A percentile compares a stretch with the other conserved stretches of the same genome.
These are phyloP conservation scores for Drosophila affinis DNA, from an alignment of 2,888 invertebrate species.

Conservation along the genomic window DNA sequence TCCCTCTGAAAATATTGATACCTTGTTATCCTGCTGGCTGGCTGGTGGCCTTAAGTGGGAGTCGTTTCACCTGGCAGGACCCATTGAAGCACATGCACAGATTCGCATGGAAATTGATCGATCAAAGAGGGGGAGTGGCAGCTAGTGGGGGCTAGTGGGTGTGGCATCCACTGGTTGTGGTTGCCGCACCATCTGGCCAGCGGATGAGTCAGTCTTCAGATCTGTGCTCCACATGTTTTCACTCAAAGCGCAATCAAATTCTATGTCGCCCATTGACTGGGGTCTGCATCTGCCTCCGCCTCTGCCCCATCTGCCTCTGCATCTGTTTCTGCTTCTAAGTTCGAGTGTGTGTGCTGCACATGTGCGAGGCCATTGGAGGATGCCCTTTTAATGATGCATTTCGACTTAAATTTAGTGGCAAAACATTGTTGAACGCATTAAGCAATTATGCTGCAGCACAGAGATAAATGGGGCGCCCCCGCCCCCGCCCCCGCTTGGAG, in stretches of 20 bases:
- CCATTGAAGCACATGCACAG: neutral
- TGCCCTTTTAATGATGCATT: constrained; percentile 60
- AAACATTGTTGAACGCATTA: constrained; percentile 68
- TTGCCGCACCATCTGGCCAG: constrained; percentile 50
- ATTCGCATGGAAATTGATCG: neutral
- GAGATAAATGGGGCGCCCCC: too few species aligned
- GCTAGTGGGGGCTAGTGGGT: too few species aligned
- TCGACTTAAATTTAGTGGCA: constrained; percentile 67
- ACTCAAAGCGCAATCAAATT: constrained; percentile 60
- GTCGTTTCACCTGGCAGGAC: too few species aligned
- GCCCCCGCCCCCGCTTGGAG: too few species aligned
- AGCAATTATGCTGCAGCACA: constrained; percentile 52
- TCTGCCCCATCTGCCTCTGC: constrained; percentile 8
- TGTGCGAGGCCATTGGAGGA: constrained; percentile 12
- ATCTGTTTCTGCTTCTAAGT: neutral
- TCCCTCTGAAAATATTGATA: too few species aligned
- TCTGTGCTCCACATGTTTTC: constrained; percentile 66
- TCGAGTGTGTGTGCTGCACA: neutral
- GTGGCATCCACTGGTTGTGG: too few species aligned
- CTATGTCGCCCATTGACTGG: constrained; percentile 20
- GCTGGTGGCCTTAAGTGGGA: too few species aligned
- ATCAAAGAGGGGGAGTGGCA: too few species aligned
- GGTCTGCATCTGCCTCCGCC: neutral
- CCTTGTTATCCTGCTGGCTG: too few species aligned
- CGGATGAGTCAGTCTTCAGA: constrained; percentile 54